These are phyloP conservation scores for Rousettus leschenaultii DNA, from an alignment of 2,113 vertebrate species.

Conservation along the genomic window DNA sequence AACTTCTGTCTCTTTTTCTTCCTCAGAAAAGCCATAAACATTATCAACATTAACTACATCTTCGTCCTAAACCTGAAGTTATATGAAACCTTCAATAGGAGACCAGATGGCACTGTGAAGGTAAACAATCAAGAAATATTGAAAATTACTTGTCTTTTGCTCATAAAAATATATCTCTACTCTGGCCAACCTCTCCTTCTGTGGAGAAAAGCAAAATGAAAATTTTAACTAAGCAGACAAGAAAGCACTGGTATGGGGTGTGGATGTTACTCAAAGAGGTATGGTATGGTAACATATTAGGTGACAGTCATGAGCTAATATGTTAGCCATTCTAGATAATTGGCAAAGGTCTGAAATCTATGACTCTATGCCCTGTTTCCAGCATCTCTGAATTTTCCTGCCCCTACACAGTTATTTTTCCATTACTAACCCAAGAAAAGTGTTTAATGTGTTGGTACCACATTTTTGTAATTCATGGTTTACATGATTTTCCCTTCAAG, in stretches of 20 bases:
- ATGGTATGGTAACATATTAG: too few species aligned
- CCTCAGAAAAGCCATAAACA: neutral
- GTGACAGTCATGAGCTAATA: neutral
- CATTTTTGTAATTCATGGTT: neutral
- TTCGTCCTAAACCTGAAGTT: neutral
- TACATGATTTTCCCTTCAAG: neutral
- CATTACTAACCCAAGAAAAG: neutral
- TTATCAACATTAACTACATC: neutral
- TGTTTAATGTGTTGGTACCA: neutral
- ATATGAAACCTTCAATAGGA: neutral
- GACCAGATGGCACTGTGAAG: neutral
- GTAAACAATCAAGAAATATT: neutral
- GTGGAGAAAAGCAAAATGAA: neutral
- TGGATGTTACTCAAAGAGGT: neutral
- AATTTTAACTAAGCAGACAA: neutral
- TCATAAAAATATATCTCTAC: neutral
- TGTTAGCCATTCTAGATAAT: neutral
- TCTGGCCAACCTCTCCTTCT: neutral
- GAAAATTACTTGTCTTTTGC: neutral
- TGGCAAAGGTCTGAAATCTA: neutral
- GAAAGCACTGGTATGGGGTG: neutral
- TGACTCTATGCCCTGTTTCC: neutral
- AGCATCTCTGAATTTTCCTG: neutral
- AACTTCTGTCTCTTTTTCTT: neutral
- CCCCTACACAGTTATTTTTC: neutral